A percentile compares a stretch with the other conserved stretches of the same genome.
Evolutionary conservation across 2,888 invertebrate genomes (phyloP).

Genomic region (Ditylenchus weischeri): DNA sequence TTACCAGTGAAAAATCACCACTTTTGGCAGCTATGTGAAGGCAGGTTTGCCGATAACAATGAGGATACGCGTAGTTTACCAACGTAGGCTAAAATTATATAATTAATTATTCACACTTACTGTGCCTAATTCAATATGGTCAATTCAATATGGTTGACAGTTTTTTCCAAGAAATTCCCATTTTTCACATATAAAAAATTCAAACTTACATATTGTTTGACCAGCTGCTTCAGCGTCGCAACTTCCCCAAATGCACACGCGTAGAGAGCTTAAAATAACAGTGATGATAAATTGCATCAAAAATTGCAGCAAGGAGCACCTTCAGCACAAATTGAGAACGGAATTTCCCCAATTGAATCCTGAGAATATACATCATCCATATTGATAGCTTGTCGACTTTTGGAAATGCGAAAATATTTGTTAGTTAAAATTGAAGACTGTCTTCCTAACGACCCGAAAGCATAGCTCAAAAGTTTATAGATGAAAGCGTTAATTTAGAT

Average conservation of each 20-base stretch:
- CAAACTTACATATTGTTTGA: slow-evolving; percentile 3
- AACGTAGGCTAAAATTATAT: background rate
- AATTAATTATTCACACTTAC: no score
- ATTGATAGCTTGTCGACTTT: no score
- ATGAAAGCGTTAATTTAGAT: no score
- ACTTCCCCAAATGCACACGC: background rate
- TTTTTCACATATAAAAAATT: background rate
- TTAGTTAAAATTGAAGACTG: no score
- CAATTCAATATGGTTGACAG: no score
- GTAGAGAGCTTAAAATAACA: background rate
- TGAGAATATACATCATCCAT: background rate
- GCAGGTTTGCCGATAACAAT: background rate
- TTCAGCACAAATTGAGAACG: slow-evolving; percentile 3
- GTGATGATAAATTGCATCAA: no score
- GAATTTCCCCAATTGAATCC: slow-evolving; percentile 2
- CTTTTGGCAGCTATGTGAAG: slow-evolving; percentile 4
- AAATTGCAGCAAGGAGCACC: no score
- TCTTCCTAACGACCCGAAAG: no score
- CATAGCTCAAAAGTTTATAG: no score
- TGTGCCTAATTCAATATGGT: no score
- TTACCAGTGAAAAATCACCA: slow-evolving; percentile 3
- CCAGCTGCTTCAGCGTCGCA: background rate
- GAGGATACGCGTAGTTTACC: background rate
- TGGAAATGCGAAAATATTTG: no score
- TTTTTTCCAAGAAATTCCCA: background rate